Evolutionary conservation across 2,113 vertebrate genomes (phyloP), one percentile per base, ranked within the genome.

Genomic region (Hystrix cristata): DNA sequence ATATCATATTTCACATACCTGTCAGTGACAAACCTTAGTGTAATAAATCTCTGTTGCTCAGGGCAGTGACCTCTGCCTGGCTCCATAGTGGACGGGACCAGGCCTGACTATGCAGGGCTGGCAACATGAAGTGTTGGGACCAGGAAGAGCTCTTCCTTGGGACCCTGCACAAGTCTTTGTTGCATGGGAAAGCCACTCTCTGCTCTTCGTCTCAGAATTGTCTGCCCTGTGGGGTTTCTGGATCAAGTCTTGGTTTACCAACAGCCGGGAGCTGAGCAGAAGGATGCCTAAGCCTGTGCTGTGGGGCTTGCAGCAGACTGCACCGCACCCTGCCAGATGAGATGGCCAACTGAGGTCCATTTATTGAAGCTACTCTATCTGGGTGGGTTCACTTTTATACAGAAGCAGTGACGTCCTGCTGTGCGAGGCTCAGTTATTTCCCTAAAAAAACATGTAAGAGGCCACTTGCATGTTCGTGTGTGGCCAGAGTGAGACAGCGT

Each of bases 11-110:
- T 72, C 51, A 21, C 5, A 23, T 0, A 5, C 51, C 1, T 29
- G 15, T 71, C 19, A 71, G 15, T 16, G 12, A 2, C 1, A 13
- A 43, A 59, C 5, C 38, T 46, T 46, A 8, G 31, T 51, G 38
- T 59, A 11, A 53, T 3, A 14, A 60, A 11, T 38, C 43, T 34
- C 1, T 64, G 74, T 5, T 53, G 25, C 27, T 55, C 14, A 1
- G 0, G 25, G 71, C 3, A 25, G 13, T 43, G 51, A 86, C 53
- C 60, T 43, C 53, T 9, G 60, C 38, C 31, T 16, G 0, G 4
- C 23, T 62, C 8, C 65, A 46, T 0, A 0, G 18, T 1, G 10
- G 53, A n/a, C 25, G 19, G 0, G 18, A 38, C 16, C 43, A 48
- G 5, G 10, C 2, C 27, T 27, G 8, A 31, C 6, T 8, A 3